phyloP scores from a whole-genome alignment of 2,113 vertebrate species.

The Haliaeetus leucogaster region DNA sequence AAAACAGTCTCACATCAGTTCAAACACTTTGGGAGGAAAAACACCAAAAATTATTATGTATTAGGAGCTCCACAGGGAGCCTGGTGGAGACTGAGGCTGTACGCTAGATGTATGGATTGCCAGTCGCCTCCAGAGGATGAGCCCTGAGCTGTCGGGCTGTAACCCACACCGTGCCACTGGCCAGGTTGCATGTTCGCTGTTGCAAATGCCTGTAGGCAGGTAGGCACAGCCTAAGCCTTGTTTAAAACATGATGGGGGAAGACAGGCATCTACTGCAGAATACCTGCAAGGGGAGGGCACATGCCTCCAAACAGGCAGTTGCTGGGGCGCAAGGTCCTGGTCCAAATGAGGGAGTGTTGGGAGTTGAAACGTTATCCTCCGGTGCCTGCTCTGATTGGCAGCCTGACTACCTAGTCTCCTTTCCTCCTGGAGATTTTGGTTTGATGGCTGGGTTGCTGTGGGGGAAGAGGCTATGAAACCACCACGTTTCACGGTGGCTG shows the following conservation, averaged over 20 bases:
- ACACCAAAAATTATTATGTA: accelerated
- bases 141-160: neutral
- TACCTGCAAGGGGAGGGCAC: neutral
- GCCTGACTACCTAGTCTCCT: neutral
- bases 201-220: neutral
- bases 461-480: neutral
- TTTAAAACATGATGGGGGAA: neutral
- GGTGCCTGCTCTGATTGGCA: neutral
- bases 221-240: neutral
- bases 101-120: neutral
- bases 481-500: neutral
- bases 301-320: accelerated
- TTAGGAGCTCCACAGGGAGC: neutral
- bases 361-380: neutral
- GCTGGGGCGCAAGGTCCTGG: neutral
- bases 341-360: neutral
- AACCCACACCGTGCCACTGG: accelerated
- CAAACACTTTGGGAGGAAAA: neutral
- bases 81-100: neutral
- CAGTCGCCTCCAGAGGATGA: neutral
- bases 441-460: neutral
- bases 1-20: neutral
- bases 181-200: neutral
- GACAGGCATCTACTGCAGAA: neutral
- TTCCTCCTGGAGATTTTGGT: neutral